Base-by-base conservation (phyloP, 2,888 invertebrate species). In the Rhagophthalmus giganteus region DNA sequence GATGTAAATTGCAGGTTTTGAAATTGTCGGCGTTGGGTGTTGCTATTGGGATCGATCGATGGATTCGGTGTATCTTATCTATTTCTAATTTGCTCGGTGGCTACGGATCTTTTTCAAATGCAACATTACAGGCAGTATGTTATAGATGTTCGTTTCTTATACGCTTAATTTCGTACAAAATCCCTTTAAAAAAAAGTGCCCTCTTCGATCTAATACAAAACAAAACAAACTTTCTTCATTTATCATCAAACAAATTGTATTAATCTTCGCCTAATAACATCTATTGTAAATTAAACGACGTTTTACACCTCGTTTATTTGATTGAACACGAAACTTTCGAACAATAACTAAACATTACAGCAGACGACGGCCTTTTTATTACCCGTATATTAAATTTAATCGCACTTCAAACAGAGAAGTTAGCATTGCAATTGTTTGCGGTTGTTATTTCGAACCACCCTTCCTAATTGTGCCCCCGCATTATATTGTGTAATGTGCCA, bases 321-420 rank as follows among this genome's bases (percentile, higher is more conserved):
- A 52, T 45, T 52, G 41, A 52, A 46, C 41, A 40, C 28, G 35
- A 28, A 50, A 50, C 20, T 38, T 37, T 16, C 24, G 10, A 46
- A 46, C 25, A 32, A 39, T 45, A 41, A 40, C 39, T 37, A 38
- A 48, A 42, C 33, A 38, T 42, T 48, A 33, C 34, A 28, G 28
- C 33, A 38, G 32, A 42, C 32, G 48, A 42, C 46, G 33, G 30
- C 33, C 42, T 48, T 47, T 48, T 41, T 50, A 50, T 24, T 35
- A 39, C 45, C 48, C 49, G 52, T 38, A 53, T 49, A 56, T 56
- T 56, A 56, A 56, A 56, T 53, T 56, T 56, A 56, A 56, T 53
- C 42, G 52, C 47, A 53, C 55, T 53, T 51, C 42, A 56, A 54
- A 54, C 46, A 28, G 46, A 37, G 50, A 50, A 53, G 44, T 47